Evolutionary conservation across 2,888 invertebrate genomes (phyloP), one percentile per base, ranked within the genome.

Genomic region (Drosophila subquinaria): DNA sequence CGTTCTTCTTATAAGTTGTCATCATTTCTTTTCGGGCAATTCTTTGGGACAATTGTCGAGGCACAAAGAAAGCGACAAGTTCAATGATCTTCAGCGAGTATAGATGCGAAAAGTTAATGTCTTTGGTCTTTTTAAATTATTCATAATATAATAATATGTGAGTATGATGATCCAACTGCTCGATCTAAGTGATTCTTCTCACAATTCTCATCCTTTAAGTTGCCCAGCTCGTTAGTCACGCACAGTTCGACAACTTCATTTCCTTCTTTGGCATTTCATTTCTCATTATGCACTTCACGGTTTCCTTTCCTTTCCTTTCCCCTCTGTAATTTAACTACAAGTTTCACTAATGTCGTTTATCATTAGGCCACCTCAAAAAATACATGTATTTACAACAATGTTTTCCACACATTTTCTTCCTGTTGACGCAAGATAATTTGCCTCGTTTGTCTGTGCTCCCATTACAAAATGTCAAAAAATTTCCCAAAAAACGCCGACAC

Each of bases 351-450:
- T 87, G 87, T 87, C 89, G 79, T 87, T 89, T 78, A 87, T 87
- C 89, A 89, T 87, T 89, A 87, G 87, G 73, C 38, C 52, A 50
- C 53, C 57, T 42, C 53, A 47, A 56, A 30, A 47, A 56, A 8
- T 30, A 30, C 30, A 30, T 73, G 47, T 70, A 69, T 72, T 70
- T 65, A 60, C 59, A 59, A 57, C 67, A 73, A 52, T 68, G 36
- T 69, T 72, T 65, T 73, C 73, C 64, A 70, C 65, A 82, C 76
- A 66, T 64, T 73, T 80, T 81, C 72, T 79, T 82, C 76, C 81
- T 88, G 82, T 88, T 82, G 88, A 86, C 82, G 86, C 85, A 75
- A 90, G 84, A 82, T 84, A 84, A 89, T 88, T 88, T 88, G 81
- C 65, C 74, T 73, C 68, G 68, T 67, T 62, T 80, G 75, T 81